Conservation (phyloP, 2,888 invertebrate genomes). For the Xanthorhoe designata region DNA sequence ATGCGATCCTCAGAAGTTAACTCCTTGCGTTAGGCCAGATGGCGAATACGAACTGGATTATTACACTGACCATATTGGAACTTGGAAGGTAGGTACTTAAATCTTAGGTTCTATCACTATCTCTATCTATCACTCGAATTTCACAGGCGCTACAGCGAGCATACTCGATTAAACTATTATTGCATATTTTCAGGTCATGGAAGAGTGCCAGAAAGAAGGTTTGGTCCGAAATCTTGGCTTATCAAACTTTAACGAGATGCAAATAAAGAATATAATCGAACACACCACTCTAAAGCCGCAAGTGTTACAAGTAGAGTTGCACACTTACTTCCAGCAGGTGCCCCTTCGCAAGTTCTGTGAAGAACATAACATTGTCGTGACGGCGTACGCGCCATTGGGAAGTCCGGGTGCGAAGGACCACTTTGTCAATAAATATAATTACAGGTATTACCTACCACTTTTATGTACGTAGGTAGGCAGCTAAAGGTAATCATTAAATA, state of each 20-base stretch:
- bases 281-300: slow-evolving; percentile 88
- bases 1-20: slow-evolving; percentile 81
- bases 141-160: not conserved
- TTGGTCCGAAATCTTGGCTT: slow-evolving; percentile 89
- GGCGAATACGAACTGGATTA: slow-evolving; percentile 87
- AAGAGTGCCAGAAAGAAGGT: slow-evolving; percentile 88
- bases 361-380: slow-evolving; percentile 86
- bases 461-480: not conserved
- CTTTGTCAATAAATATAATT: slow-evolving; percentile 87
- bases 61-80: slow-evolving; percentile 87
- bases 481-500: not conserved
- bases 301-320: slow-evolving; percentile 90
- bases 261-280: slow-evolving; percentile 87
- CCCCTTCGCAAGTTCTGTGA: slow-evolving; percentile 87
- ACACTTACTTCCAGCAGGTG: slow-evolving; percentile 91
- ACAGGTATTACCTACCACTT: slow-evolving; percentile 66
- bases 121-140: slow-evolving; percentile 2
- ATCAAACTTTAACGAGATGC: slow-evolving; percentile 91
- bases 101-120: not conserved
- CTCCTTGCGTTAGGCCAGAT: slow-evolving; percentile 84
- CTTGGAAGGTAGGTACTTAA: slow-evolving; percentile 87
- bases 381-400: slow-evolving; percentile 90
- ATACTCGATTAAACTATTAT: too few relatives aligned
- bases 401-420: slow-evolving; percentile 89
- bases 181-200: slow-evolving; percentile 86